Conservation (phyloP, 35 echinoderm and acorn worm genomes). For the Heliocidaris tuberculata region DNA sequence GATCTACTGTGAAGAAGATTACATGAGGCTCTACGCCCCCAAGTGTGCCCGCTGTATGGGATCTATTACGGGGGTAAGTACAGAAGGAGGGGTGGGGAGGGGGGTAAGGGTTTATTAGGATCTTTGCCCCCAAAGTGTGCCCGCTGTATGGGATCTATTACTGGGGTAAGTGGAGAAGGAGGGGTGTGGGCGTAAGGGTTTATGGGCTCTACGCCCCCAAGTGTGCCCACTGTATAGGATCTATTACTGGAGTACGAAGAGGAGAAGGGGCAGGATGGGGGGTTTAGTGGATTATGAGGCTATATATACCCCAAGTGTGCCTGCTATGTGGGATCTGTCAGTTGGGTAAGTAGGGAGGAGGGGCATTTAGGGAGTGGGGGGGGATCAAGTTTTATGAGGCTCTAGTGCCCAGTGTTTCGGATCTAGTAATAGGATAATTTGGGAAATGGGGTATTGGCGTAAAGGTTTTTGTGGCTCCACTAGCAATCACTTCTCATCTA, state of each 20-base stretch:
- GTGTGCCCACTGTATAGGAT: too few relatives aligned
- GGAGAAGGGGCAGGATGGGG: too few relatives aligned
- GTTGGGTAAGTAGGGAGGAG: too few relatives aligned
- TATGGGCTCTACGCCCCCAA: not conserved
- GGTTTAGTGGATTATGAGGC: conserved; percentile 57
- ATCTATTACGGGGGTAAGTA: conserved; percentile 76
- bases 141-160: conserved; percentile 54
- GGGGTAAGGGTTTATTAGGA: conserved; percentile 62
- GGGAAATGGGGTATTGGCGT: too few relatives aligned
- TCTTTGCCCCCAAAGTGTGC: conserved; percentile 70
- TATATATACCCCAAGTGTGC: conserved; percentile 66
- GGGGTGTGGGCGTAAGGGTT: conserved; percentile 45
- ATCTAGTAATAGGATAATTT: conserved; percentile 66
- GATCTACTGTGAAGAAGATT: conserved; percentile 92
- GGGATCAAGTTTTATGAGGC: too few relatives aligned
- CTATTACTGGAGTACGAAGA: too few relatives aligned
- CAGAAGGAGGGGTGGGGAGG: too few relatives aligned
- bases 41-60: conserved; percentile 65
- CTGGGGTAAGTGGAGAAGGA: conserved; percentile 56
- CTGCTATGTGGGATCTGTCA: too few relatives aligned
- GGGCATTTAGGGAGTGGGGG: too few relatives aligned
- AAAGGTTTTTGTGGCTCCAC: too few relatives aligned
- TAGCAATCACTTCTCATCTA: too few relatives aligned
- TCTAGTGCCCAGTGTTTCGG: conserved; percentile 55
- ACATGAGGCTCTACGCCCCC: conserved; percentile 72